A percentile compares a stretch with the other conserved stretches of the same genome.
These are phyloP conservation scores for Temnopleurus reevesii DNA, from an alignment of 53 echinoderm and acorn worm genomes.

Conservation along the genomic window DNA sequence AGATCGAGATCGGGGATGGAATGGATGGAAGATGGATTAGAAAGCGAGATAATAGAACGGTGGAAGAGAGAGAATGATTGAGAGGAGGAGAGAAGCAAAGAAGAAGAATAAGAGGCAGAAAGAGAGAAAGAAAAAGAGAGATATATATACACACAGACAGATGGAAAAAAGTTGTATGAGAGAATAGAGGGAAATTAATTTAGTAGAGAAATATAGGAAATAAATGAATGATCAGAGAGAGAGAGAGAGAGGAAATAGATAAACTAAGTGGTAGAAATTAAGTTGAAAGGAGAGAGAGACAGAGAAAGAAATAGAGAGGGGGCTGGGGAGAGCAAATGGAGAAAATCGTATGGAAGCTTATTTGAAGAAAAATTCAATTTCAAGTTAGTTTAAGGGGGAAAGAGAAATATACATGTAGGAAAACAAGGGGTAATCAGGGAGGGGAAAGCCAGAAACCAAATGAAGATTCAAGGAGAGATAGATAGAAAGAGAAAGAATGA, in stretches of 20 bases:
- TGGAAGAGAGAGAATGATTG: neutral
- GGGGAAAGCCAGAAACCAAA: too few species aligned
- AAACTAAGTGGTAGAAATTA: neutral
- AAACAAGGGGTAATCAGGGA: too few species aligned
- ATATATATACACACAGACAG: neutral
- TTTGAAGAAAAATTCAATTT: too few species aligned
- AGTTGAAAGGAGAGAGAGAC: neutral
- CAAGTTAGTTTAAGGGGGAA: too few species aligned
- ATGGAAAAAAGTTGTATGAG: neutral
- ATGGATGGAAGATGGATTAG: conserved; percentile 9
- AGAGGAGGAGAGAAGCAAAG: neutral
- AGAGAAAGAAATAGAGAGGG: neutral
- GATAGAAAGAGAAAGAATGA: neutral
- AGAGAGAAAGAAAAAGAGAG: neutral
- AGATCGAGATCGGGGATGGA: neutral
- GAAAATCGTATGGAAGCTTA: too few species aligned
- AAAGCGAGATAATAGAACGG: neutral
- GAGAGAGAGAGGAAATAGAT: neutral
- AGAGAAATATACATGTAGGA: too few species aligned
- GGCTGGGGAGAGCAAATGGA: neutral
- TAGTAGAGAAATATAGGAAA: neutral
- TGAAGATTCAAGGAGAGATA: too few species aligned
- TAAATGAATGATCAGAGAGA: neutral
- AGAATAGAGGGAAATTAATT: neutral
- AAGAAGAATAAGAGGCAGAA: neutral